Evolutionary conservation across 2,888 invertebrate genomes (phyloP), one percentile per base, ranked within the genome.

Genomic region (Marronus borbonicus): DNA sequence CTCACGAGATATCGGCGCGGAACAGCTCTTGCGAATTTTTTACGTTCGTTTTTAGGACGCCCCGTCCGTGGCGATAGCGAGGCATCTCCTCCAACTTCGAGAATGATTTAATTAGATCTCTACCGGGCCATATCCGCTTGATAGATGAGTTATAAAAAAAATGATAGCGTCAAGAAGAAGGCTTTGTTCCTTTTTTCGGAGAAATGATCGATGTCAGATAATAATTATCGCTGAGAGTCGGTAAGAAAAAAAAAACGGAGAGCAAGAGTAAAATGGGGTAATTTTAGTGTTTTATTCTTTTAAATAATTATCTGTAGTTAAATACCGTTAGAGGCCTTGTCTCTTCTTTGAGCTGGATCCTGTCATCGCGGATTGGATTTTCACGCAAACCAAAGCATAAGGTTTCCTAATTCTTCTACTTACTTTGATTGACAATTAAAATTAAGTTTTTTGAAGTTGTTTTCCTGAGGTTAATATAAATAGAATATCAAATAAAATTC

Each of bases 71-170:
- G 28, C 58, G 72, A 36, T 24, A 68, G 20, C 24, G 36, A 17
- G 7, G 17, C 5, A 17, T 58, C 72, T 39, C 20, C 14, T 20
- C 10, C 17, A 39, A 28, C 39, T 60, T 24, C 58, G 58, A 58
- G 24, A 72, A 72, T 44, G 72, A 72, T 72, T 72, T 72, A 72
- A 72, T 72, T 72, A 72, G 58, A 72, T 39, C 58, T 72, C 58
- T 72, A 10, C 28, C 28, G 12, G 44, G 24, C 50, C 68, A 44
- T 52, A 3, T 4, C 60, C 58, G 72, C n/a, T 39, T 72, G 72
- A 72, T 72, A 72, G 60, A 72, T 58, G 72, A 60, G 72, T 72
- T 72, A 60, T 39, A 58, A 72, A 72, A 58, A 58, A n/a, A 17
- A 60, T n/a, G 39, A 44, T 20, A 39, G 36, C 24, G n/a, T 39